Percentiles rank a stretch among this genome's conserved stretches.
Conservation (phyloP, 2,113 vertebrate genomes). For the Hippocampus mohnikei region DNA sequence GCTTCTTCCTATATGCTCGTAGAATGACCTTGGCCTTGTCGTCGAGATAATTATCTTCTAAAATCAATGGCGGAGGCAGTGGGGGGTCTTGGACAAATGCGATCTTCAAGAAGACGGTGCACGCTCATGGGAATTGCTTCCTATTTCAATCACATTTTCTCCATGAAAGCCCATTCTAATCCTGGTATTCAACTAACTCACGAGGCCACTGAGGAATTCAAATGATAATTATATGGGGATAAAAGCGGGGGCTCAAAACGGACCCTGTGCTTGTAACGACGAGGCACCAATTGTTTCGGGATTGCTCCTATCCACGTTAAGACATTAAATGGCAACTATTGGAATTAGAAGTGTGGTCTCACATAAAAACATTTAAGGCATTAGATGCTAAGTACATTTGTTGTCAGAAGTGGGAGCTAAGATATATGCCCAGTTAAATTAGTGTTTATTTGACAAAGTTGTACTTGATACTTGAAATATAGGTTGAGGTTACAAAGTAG, state of each 20-base stretch:
- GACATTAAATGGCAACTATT: background rate
- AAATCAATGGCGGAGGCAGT: constrained; percentile 49
- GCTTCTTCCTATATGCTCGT: constrained; percentile 55
- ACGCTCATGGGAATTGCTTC: constrained; percentile 30
- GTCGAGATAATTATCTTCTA: constrained; percentile 56
- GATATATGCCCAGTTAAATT: too few relatives aligned
- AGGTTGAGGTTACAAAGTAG: too few relatives aligned
- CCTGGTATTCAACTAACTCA: background rate
- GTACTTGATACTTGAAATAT: too few relatives aligned
- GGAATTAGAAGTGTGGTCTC: too few relatives aligned
- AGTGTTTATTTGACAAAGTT: too few relatives aligned
- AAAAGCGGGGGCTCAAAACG: background rate
- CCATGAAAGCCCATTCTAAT: background rate
- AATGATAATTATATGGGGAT: background rate
- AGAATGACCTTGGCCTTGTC: constrained; percentile 60
- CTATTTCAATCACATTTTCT: constrained; percentile 39
- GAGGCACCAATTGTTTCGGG: background rate
- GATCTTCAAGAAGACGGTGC: constrained; percentile 44
- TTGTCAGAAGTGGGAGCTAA: too few relatives aligned
- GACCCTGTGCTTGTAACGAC: background rate
- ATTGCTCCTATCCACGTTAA: background rate
- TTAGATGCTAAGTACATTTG: too few relatives aligned
- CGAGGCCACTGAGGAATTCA: background rate
- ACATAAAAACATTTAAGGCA: too few relatives aligned
- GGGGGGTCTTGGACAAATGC: constrained; percentile 53